phyloP scores from a whole-genome alignment of 2,113 vertebrate species.

The Lasiurus borealis region DNA sequence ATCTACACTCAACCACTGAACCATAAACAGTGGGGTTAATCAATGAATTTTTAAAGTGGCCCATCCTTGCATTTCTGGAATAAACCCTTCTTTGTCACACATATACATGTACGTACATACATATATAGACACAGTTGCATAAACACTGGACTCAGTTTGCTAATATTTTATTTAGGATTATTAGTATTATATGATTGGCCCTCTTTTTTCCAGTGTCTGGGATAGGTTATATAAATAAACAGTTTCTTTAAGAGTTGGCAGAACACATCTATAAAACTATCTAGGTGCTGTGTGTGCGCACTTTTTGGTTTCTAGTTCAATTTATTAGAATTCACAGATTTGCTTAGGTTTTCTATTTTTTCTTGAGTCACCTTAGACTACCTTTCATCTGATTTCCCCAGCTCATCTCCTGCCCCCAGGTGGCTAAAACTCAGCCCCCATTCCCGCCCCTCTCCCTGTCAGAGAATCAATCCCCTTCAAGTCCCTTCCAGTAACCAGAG shows the following conservation, averaged over 20 bases:
- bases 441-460: no score
- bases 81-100: neutral
- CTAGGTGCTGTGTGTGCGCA: neutral
- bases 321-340: slow-evolving; percentile 6
- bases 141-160: neutral
- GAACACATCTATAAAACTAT: neutral
- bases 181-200: neutral
- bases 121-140: neutral
- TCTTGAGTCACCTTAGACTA: neutral
- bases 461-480: neutral
- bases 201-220: neutral
- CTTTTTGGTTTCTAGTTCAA: neutral
- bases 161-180: slow-evolving; percentile 34
- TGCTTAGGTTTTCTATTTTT: slow-evolving; percentile 31
- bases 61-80: neutral
- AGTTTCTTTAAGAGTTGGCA: neutral
- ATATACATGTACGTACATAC: neutral
- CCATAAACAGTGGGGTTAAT: neutral
- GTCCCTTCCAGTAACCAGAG: neutral
- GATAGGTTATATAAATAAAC: neutral
- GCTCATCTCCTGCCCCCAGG: neutral
- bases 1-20: no score
- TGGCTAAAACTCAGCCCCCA: neutral
- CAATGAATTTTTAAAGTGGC: neutral
- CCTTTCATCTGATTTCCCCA: neutral